Conservation (phyloP, 2,113 vertebrate genomes). For the human region DNA sequence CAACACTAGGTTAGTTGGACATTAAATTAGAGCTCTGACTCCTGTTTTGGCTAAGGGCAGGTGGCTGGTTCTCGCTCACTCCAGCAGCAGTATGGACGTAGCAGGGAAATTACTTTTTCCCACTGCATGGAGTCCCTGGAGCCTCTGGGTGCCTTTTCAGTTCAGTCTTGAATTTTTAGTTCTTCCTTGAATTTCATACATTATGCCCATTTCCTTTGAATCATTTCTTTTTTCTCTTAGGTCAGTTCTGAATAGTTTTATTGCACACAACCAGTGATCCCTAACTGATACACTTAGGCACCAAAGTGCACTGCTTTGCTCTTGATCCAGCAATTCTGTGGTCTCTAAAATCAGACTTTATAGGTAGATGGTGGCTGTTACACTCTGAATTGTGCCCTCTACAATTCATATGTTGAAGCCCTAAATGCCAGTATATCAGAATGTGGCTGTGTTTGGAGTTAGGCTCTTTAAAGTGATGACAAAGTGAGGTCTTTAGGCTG, state of each 20-base stretch:
- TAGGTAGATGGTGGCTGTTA: not conserved
- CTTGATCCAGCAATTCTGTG: not conserved
- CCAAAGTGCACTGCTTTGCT: not conserved
- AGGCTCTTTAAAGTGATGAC: not conserved
- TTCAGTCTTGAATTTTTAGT: not conserved
- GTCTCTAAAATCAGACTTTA: not conserved
- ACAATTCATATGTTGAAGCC: not conserved
- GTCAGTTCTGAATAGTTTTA: not conserved
- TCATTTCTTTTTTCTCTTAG: not conserved
- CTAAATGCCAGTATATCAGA: not conserved
- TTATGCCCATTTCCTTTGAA: not conserved
- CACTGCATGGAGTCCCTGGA: not conserved
- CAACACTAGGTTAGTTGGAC: rapidly evolving
- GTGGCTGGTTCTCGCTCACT: rapidly evolving
- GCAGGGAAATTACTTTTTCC: not conserved
- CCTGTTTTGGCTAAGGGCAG: not conserved
- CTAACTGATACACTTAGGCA: not conserved
- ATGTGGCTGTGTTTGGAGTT: not conserved
- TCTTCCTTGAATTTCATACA: not conserved
- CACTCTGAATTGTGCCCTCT: not conserved
- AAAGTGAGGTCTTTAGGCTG: not conserved
- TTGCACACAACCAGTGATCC: not conserved
- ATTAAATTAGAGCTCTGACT: too few relatives aligned
- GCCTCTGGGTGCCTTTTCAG: not conserved
- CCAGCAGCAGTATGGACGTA: rapidly evolving